phyloP scores from a whole-genome alignment of 2,113 vertebrate species.

The Haemorhous mexicanus region DNA sequence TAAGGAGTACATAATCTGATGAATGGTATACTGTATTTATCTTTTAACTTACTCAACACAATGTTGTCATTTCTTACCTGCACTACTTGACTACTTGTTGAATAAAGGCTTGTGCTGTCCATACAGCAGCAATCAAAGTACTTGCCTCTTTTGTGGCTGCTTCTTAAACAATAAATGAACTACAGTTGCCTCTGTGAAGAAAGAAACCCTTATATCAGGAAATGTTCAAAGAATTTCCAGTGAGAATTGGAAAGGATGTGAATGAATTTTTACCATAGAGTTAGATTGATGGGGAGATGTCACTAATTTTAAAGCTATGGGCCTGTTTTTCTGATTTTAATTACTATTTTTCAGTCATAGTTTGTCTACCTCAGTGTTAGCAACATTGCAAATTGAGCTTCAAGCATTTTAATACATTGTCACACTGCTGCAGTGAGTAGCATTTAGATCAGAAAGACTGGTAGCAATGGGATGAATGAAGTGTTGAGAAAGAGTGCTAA shows the following conservation, averaged over 20 bases:
- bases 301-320: not conserved
- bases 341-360: not conserved
- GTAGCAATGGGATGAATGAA: not conserved
- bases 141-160: not conserved
- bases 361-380: not conserved
- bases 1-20: not conserved
- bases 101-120: fast-evolving
- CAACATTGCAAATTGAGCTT: not conserved
- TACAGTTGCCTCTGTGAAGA: not conserved
- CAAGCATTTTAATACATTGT: not conserved
- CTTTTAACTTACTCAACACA: not conserved
- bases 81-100: not conserved
- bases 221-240: not conserved
- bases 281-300: not conserved
- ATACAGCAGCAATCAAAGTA: not conserved
- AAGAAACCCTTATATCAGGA: not conserved
- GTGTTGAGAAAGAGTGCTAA: not conserved
- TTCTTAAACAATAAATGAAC: not conserved
- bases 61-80: not conserved
- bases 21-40: not conserved
- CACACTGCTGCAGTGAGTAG: not conserved
- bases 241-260: not conserved
- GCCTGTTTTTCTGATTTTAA: not conserved
- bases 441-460: not conserved
- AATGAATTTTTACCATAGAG: not conserved